Evolutionary conservation across 2,797 vertebrate genomes (phyloP).

Genomic region (Prionace glauca): DNA sequence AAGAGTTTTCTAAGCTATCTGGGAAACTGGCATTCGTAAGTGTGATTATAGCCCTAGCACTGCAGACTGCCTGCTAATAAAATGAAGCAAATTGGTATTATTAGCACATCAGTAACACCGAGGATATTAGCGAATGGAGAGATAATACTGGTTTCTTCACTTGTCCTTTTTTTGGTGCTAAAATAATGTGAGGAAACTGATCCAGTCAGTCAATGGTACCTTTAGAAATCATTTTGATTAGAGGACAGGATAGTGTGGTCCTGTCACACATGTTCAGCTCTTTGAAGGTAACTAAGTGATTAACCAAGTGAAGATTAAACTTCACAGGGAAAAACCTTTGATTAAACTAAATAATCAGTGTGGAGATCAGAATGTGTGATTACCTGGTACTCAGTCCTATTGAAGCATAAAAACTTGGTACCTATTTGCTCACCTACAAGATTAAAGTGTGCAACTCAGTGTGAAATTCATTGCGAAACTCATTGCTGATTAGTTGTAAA

Average conservation of each 20-base stretch:
- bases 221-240: not conserved
- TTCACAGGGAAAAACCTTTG: not conserved
- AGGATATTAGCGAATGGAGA: too few species aligned
- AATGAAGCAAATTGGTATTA: not conserved
- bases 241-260: not conserved
- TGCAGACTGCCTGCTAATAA: slow-evolving; percentile 4
- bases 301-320: not conserved
- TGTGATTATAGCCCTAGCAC: not conserved
- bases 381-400: not conserved
- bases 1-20: not conserved
- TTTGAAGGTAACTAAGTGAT: not conserved
- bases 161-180: not conserved
- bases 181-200: not conserved
- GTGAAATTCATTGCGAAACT: not conserved
- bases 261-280: not conserved
- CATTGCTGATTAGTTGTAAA: not conserved
- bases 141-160: too few species aligned
- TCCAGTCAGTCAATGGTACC: not conserved
- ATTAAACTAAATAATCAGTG: not conserved
- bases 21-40: not conserved
- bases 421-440: not conserved
- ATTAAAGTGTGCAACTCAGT: not conserved
- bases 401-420: not conserved
- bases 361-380: not conserved
- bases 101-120: not conserved